Base-by-base conservation (phyloP, 2,888 invertebrate genomes). In the Cryptosula pallasiana region DNA sequence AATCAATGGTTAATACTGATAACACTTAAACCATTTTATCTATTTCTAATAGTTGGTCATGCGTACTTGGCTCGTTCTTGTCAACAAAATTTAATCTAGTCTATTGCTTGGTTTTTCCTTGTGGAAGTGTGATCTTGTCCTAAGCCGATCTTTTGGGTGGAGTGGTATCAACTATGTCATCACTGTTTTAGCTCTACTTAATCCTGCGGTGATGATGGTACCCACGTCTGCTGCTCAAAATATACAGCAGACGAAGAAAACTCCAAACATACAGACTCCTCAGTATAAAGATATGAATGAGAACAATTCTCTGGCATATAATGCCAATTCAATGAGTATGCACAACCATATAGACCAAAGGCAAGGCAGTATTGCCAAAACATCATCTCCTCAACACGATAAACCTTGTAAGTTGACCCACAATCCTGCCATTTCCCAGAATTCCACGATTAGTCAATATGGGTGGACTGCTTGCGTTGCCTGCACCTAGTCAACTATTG, bases 201-300 rank as follows among this genome's bases (percentile, higher is more conserved):
- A 63, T 5, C 63, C 63, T 25, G 9, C 63, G 2, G 27, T 63
- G 16, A 63, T 63, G 63, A 63, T 63, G 63, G n/a, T 63, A 9
- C 63, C 63, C 63, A 63, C 27, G 13, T 32, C 63, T 25, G 32
- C 34, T 63, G 63, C 27, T 16, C 27, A 27, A 27, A 63, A 9
- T 9, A 27, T 27, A 34, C 29, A 63, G 32, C 63, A 9, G 13
- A 63, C 9, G 2, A 27, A 25, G n/a, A 20, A 13, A 13, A 20
- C 45, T 45, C 45, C 45, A 5, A 13, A 5, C 5, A 13, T 45
- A 20, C 27, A 32, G 32, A 9, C 63, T 13, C 32, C 32, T 2
- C 63, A 63, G 27, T 34, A 63, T 27, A 63, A 63, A 32, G 63
- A 63, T 32, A 16, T 63, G 34, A 63, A 63, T 32, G 63, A 63